Evolutionary conservation across 2,797 vertebrate genomes (phyloP).

Genomic region (Rhabdomys pumilio): DNA sequence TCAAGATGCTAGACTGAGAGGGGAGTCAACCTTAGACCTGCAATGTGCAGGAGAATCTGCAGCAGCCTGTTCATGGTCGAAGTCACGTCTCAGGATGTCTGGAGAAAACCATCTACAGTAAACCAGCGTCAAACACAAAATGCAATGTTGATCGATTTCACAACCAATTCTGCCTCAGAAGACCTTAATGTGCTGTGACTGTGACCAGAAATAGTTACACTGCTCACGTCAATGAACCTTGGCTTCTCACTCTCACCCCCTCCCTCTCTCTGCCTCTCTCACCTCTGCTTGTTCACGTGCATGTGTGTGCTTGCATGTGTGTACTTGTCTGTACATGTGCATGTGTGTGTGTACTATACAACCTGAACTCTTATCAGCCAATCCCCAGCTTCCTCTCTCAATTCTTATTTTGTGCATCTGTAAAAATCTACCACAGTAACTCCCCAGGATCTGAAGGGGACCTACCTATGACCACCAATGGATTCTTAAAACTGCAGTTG

Average conservation of each 20-base stretch:
- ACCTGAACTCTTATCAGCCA: constrained; percentile 12
- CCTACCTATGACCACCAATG: too few species aligned
- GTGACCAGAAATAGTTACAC: constrained; percentile 67
- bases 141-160: constrained; percentile 71
- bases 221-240: not conserved
- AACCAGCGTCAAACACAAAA: constrained; percentile 64
- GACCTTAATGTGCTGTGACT: constrained; percentile 72
- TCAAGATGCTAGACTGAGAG: not conserved
- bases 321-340: too few species aligned
- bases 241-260: not conserved
- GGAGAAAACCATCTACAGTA: constrained; percentile 65
- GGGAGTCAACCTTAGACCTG: not conserved
- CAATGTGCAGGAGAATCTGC: constrained; percentile 59
- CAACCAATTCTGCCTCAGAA: constrained; percentile 69
- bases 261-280: not conserved
- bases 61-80: constrained; percentile 74
- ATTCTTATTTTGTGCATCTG: not conserved
- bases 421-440: not conserved
- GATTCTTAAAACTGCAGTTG: not conserved
- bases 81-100: constrained; percentile 61
- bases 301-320: not conserved
- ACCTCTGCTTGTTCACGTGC: not conserved
- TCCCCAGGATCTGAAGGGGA: not conserved
- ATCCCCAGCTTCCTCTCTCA: not conserved
- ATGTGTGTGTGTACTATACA: not conserved